phyloP scores from a whole-genome alignment of 2,888 invertebrate species.

The Diarsia dahlii region DNA sequence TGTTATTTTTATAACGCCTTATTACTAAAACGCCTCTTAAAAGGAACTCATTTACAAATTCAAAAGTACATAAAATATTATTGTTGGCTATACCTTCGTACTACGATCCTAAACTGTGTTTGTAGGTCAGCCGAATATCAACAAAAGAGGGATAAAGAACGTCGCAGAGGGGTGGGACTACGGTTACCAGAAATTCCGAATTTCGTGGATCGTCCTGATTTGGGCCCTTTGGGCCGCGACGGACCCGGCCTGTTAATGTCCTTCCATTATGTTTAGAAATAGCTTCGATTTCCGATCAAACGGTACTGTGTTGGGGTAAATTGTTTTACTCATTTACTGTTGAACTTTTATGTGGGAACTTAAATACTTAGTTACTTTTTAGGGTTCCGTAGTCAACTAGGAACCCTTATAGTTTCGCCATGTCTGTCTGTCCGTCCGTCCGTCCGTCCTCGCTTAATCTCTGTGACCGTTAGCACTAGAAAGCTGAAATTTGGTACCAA shows the following conservation, averaged over 20 bases:
- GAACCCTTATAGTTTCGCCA: too few species aligned
- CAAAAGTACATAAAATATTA: conserved; percentile 66
- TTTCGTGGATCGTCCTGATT: conserved; percentile 52
- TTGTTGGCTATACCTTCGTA: conserved; percentile 55
- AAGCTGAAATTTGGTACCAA: too few species aligned
- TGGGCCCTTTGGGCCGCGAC: conserved; percentile 11
- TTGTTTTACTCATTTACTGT: conserved; percentile 23
- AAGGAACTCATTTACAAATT: conserved; percentile 67
- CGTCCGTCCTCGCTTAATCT: too few species aligned
- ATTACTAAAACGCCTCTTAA: conserved; percentile 63
- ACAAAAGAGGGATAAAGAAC: conserved; percentile 77
- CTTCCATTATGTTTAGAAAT: conserved; percentile 52
- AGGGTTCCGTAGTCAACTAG: too few species aligned
- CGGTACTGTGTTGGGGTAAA: conserved; percentile 2
- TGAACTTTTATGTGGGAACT: neutral
- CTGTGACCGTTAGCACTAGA: too few species aligned
- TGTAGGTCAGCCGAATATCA: conserved; percentile 87
- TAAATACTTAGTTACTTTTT: neutral
- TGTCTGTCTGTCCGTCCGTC: too few species aligned
- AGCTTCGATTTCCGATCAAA: conserved; percentile 43
- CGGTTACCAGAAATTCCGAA: conserved; percentile 54
- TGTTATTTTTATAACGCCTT: conserved; percentile 66
- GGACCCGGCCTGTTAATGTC: conserved; percentile 31
- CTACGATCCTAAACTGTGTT: conserved; percentile 81
- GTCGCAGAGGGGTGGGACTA: conserved; percentile 62